Evolutionary conservation across 1,140 invertebrate species (phyloP).

Genomic region (Drosophila navojoa): DNA sequence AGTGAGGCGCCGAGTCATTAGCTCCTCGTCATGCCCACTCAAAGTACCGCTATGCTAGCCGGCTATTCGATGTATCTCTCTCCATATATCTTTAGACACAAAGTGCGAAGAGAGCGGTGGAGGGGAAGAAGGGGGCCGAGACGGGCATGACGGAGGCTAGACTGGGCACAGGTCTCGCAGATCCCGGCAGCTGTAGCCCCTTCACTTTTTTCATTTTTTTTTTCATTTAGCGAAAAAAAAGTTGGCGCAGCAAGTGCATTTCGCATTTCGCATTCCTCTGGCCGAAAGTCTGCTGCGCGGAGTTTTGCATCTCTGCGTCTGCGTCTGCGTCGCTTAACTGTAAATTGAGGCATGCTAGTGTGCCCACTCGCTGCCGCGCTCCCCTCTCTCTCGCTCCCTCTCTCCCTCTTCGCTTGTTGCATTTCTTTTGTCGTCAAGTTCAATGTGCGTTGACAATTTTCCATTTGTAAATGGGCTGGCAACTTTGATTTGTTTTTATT

Average conservation of each 20-base stretch:
- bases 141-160: constrained; percentile 1
- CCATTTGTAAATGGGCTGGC: constrained; percentile 70
- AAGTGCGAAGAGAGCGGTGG: background rate
- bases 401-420: constrained; percentile 20
- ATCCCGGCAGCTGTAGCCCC: constrained; percentile 62
- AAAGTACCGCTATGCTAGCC: constrained; percentile 69
- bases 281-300: constrained; percentile 72
- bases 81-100: constrained; percentile 50
- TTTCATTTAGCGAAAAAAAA: constrained; percentile 64
- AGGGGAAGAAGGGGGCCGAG: constrained; percentile 21
- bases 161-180: constrained; percentile 26
- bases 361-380: background rate
- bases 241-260: constrained; percentile 77
- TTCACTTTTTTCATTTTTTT: constrained; percentile 73
- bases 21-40: constrained; percentile 65
- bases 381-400: background rate
- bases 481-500: constrained; percentile 55
- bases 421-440: constrained; percentile 73
- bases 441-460: constrained; percentile 82
- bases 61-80: constrained; percentile 51
- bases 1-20: constrained; percentile 74
- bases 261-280: constrained; percentile 75
- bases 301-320: constrained; percentile 71
- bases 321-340: constrained; percentile 70
- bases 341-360: constrained; percentile 67